A percentile compares a stretch with the other conserved stretches of the same genome.
Conservation (phyloP, 2,113 vertebrate genomes). For the Pipa parva region DNA sequence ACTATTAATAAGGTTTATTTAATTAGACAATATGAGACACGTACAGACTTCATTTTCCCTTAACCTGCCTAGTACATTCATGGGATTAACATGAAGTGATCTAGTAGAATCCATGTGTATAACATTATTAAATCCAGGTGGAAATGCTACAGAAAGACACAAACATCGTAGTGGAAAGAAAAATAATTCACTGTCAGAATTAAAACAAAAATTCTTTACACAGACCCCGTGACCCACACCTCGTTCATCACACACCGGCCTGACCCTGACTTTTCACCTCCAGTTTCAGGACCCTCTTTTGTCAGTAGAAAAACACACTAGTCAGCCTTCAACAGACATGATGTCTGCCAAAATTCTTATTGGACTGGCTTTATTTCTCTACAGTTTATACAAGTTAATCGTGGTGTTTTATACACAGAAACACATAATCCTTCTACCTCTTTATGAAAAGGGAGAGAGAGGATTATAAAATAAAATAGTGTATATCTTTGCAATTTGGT, state of each 20-base stretch:
- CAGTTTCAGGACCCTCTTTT: slow-evolving; percentile 10
- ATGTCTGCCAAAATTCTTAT: slow-evolving; percentile 18
- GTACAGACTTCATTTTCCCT: background rate
- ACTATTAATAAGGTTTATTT: too few relatives aligned
- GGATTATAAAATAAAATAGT: too few relatives aligned
- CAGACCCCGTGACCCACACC: slow-evolving; percentile 20
- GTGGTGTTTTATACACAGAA: background rate
- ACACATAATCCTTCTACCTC: background rate
- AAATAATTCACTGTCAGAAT: slow-evolving; percentile 10
- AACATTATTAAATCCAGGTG: slow-evolving; percentile 34
- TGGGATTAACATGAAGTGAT: background rate
- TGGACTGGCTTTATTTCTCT: slow-evolving; percentile 12
- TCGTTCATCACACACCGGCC: slow-evolving; percentile 31
- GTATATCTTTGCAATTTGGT: too few relatives aligned
- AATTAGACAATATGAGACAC: background rate
- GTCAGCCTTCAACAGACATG: background rate
- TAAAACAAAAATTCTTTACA: slow-evolving; percentile 23
- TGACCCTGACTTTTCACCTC: slow-evolving; percentile 40
- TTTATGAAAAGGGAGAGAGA: too few relatives aligned
- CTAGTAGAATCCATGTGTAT: background rate
- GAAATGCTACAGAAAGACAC: slow-evolving; percentile 3
- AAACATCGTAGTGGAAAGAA: slow-evolving; percentile 13
- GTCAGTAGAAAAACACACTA: slow-evolving; percentile 12
- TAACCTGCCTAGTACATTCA: background rate
- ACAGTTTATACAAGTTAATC: background rate